A percentile compares a stretch with the other conserved stretches of the same genome.
These are phyloP conservation scores for Leuctra nigra DNA, from an alignment of 2,888 invertebrate species.

Conservation along the genomic window DNA sequence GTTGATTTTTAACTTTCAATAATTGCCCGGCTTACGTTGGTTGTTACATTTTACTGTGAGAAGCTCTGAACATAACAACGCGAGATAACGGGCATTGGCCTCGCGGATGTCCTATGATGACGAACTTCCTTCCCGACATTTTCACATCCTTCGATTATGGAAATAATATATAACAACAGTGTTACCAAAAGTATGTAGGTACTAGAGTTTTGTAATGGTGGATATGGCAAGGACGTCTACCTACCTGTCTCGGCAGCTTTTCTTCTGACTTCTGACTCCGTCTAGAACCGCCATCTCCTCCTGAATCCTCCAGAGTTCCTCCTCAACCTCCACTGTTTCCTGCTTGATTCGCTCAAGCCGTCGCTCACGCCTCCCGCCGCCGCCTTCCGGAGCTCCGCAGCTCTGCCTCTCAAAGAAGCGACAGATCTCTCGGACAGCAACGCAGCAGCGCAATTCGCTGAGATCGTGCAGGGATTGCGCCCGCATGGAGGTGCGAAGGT, in stretches of 20 bases:
- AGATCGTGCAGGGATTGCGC: slow-evolving; percentile 62
- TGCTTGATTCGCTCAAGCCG: slow-evolving; percentile 23
- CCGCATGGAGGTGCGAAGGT: slow-evolving; percentile 45
- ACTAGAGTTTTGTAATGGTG: neutral
- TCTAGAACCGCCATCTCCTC: slow-evolving; percentile 30
- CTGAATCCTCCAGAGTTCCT: slow-evolving; percentile 29
- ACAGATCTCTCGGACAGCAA: slow-evolving; percentile 57
- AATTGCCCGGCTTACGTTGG: too few relatives aligned
- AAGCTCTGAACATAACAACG: neutral
- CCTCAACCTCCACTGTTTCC: slow-evolving; percentile 27
- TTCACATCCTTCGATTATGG: neutral
- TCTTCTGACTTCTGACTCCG: slow-evolving; percentile 15
- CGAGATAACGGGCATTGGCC: neutral
- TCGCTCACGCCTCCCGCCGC: slow-evolving; percentile 20
- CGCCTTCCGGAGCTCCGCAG: neutral
- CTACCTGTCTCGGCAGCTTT: slow-evolving; percentile 7
- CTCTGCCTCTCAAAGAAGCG: slow-evolving; percentile 59
- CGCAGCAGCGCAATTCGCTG: slow-evolving; percentile 32
- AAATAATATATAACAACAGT: too few relatives aligned
- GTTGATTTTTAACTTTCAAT: neutral
- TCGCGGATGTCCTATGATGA: neutral
- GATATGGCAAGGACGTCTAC: neutral
- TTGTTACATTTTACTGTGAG: too few relatives aligned
- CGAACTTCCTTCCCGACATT: neutral
- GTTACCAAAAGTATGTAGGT: too few relatives aligned